These are phyloP conservation scores for Leptopilina clavipes DNA, from an alignment of 1,140 invertebrate species.

Conservation along the genomic window DNA sequence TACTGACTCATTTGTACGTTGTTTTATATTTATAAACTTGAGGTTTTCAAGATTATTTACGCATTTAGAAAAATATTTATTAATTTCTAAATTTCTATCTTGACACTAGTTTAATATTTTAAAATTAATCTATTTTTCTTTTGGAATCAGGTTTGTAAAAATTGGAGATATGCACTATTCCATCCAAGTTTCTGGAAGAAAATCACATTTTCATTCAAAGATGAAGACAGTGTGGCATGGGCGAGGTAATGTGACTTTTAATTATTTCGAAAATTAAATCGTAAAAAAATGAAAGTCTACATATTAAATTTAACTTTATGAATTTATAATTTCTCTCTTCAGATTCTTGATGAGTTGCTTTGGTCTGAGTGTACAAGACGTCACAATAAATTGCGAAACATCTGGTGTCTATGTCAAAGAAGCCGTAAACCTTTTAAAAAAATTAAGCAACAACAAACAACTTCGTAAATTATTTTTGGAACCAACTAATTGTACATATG, in stretches of 20 bases:
- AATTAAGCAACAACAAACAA: slow-evolving; percentile 66
- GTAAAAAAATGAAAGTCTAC: neutral
- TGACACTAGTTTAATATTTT: too few relatives aligned
- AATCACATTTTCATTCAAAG: slow-evolving; percentile 69
- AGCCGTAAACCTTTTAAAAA: slow-evolving; percentile 61
- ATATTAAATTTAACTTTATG: neutral
- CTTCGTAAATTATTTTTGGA: slow-evolving; percentile 69
- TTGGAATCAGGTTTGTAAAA: slow-evolving; percentile 78
- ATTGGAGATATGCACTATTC: slow-evolving; percentile 79
- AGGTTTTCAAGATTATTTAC: neutral
- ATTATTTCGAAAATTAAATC: slow-evolving; percentile 6
- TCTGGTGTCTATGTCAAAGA: slow-evolving; percentile 55
- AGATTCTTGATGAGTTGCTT: slow-evolving; percentile 67
- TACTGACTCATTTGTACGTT: neutral
- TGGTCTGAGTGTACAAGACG: slow-evolving; percentile 68
- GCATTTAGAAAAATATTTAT: neutral
- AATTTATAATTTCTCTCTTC: slow-evolving; percentile 23
- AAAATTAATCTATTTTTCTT: too few relatives aligned
- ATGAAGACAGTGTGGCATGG: slow-evolving; percentile 70
- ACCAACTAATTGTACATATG: slow-evolving; percentile 63
- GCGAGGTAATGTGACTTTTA: slow-evolving; percentile 58
- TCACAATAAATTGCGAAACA: slow-evolving; percentile 67
- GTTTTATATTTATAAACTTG: neutral
- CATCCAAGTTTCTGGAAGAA: slow-evolving; percentile 79
- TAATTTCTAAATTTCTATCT: too few relatives aligned